phyloP scores from a whole-genome alignment of 1,140 invertebrate species.

The Heliothis virescens region DNA sequence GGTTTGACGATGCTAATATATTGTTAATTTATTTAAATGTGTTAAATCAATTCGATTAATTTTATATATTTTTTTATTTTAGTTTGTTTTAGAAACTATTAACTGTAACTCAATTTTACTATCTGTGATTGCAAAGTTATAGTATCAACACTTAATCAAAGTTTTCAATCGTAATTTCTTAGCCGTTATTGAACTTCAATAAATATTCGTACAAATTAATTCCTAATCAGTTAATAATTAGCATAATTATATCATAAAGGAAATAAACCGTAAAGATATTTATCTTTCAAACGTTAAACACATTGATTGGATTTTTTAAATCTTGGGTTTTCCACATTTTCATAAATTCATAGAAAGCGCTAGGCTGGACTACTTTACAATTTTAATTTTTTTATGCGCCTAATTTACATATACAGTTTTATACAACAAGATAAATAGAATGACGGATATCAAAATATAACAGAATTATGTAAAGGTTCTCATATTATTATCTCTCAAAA shows the following conservation, averaged over 20 bases:
- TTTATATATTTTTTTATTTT: constrained; percentile 50
- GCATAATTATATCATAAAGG: constrained; percentile 37
- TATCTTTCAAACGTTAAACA: constrained; percentile 22
- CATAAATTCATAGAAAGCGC: not conserved
- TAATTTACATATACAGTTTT: no score
- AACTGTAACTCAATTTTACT: not conserved
- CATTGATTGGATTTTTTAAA: constrained; percentile 3
- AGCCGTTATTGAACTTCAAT: not conserved
- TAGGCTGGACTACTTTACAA: not conserved
- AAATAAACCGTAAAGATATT: constrained; percentile 36
- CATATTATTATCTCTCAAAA: no score
- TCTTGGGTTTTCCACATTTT: not conserved
- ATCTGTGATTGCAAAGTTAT: not conserved
- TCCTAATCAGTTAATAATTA: constrained; percentile 20
- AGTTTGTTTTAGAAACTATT: not conserved
- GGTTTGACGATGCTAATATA: constrained; percentile 50
- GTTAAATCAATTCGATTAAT: constrained; percentile 53
- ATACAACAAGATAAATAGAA: no score
- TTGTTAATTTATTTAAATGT: constrained; percentile 79
- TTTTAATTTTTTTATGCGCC: no score
- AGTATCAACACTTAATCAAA: not conserved
- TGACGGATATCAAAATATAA: no score
- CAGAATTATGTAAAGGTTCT: no score
- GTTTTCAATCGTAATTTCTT: not conserved
- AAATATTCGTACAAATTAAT: constrained; percentile 28